Base-by-base conservation (phyloP, 2,113 vertebrate genomes). In the Thunnus maccoyii region DNA sequence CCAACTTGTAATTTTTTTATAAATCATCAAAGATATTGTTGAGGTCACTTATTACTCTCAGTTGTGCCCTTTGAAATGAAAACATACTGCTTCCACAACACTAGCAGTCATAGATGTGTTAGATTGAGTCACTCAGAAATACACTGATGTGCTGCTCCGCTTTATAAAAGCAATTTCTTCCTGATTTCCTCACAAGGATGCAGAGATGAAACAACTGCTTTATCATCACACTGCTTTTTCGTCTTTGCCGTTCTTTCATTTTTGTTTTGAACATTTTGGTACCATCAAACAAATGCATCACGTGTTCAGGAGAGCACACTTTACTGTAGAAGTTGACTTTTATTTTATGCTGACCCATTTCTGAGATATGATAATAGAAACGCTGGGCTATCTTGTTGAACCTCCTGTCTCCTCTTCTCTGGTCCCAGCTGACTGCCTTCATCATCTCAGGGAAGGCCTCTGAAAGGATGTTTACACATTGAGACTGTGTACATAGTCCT, bases 401-500 rank as follows among this genome's bases (percentile, higher is more conserved):
- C 69, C 65, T 81, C 58, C 72, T 7, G 58, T 76, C 66, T 74
- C 44, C 50, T 74, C 79, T 15, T 51, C 65, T 64, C 67, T 69
- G 46, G 70, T 89, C 87, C 84, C 82, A 86, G 78, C 70, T 81
- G 86, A 88, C 78, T 55, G 89, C 81, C 84, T 90, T 89, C 85
- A 78, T 88, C 86, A 67, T 88, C 78, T 81, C 60, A 56, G 69
- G 66, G 67, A 92, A 78, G 82, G 78, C 83, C 73, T 76, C 78
- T 66, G 76, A 92, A 90, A 82, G 78, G 69, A 75, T 91, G 86
- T 92, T 93, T 91, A 88, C 90, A 91, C 85, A 88, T 66, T n/a
- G 48, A 69, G 77, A 67, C 70, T 83, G 72, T 84, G 74, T 76
- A 78, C 82, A 89, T 60, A 76, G 75, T 84, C 73, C 27, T 85